Percentiles rank a stretch among this genome's conserved stretches.
Evolutionary conservation across 2,797 vertebrate genomes (phyloP).

Genomic region (Novumbra hubbsi): DNA sequence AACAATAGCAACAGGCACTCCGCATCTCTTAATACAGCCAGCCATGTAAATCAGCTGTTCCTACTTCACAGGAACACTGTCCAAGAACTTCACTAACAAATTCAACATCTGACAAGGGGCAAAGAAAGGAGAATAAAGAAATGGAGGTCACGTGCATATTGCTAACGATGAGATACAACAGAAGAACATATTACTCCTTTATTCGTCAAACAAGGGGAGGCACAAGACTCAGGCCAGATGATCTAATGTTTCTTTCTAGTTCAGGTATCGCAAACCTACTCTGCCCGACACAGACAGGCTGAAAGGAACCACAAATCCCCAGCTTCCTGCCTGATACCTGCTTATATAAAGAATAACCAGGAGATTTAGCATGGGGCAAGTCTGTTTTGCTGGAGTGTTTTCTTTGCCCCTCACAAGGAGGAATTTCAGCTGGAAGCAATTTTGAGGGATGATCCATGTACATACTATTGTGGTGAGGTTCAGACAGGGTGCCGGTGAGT

Average conservation of each 20-base stretch:
- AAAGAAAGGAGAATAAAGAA: constrained; percentile 13
- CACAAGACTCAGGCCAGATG: not conserved
- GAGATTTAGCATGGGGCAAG: constrained; percentile 29
- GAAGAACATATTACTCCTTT: not conserved
- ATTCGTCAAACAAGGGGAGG: constrained; percentile 1
- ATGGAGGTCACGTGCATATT: constrained; percentile 3
- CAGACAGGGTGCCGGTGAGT: constrained; percentile 16
- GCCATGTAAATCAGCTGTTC: constrained; percentile 49
- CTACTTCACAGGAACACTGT: constrained; percentile 38
- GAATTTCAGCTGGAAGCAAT: constrained; percentile 57
- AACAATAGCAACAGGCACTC: constrained; percentile 20
- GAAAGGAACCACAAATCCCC: not conserved
- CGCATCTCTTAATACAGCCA: constrained; percentile 30
- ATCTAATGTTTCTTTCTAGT: not conserved
- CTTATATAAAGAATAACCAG: constrained; percentile 36
- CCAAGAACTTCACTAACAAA: constrained; percentile 54
- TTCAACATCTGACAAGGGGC: constrained; percentile 44
- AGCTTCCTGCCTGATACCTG: constrained; percentile 28
- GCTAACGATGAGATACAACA: constrained; percentile 1
- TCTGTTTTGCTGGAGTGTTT: constrained; percentile 34
- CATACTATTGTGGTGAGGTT: constrained; percentile 39
- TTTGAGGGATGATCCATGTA: constrained; percentile 40
- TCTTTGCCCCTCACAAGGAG: constrained; percentile 50
- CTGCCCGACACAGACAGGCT: not conserved
- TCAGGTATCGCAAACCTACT: not conserved